Evolutionary conservation across 2,113 vertebrate genomes (phyloP).

Genomic region (Bungarus multicinctus): DNA sequence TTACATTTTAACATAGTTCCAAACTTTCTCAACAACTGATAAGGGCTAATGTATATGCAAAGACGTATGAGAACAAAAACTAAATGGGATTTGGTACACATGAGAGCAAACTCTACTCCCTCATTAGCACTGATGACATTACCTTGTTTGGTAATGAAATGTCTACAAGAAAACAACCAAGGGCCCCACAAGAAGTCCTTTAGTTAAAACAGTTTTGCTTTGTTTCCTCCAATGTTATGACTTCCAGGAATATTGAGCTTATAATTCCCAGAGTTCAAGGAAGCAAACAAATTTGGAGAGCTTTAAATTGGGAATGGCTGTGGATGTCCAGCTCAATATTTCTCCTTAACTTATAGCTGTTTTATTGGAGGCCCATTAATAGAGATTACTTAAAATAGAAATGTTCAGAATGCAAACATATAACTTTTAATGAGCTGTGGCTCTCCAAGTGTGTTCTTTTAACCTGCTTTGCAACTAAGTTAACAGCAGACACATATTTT

Average conservation of each 20-base stretch:
- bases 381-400: neutral
- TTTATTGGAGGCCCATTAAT: neutral
- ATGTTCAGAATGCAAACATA: neutral
- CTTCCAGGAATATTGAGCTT: neutral
- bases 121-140: too few relatives aligned
- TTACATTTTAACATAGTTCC: neutral
- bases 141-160: too few relatives aligned
- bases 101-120: neutral
- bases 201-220: neutral
- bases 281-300: neutral
- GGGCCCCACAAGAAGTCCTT: neutral
- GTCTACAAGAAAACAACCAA: too few relatives aligned
- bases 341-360: neutral
- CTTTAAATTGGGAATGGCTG: neutral
- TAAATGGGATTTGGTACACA: neutral
- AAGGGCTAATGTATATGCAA: neutral
- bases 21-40: neutral
- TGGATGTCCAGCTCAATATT: neutral
- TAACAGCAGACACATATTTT: neutral
- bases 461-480: neutral
- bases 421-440: neutral
- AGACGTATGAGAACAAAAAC: neutral
- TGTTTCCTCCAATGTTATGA: neutral
- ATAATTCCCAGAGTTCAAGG: neutral
- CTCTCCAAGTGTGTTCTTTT: neutral